Evolutionary conservation across 2,888 invertebrate species (phyloP), one percentile per base, ranked within the genome.

Genomic region (Scaptomyza cyrtandrae): DNA sequence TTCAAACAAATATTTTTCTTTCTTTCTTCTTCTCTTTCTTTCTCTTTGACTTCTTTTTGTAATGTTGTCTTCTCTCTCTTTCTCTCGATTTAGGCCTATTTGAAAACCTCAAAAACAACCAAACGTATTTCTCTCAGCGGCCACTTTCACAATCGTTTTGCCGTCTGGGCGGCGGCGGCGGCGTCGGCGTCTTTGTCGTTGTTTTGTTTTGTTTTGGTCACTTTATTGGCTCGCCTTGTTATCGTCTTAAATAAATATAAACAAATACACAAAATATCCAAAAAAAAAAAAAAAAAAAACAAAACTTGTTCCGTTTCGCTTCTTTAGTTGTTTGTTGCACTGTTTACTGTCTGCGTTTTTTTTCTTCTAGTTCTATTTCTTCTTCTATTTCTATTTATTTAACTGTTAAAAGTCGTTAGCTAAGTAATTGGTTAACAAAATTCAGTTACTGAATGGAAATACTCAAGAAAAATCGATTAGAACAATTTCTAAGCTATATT

Each of bases 211-310:
- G 7, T 41, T 19, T 19, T 27, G 53, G 52, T 60, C 57, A 48
- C n/a, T 19, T 41, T 24, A 13, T 29, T 33, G 33, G 33, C 2
- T 19, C 41, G 48, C 55, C 45, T 64, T 52, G 69, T 72, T 81
- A 70, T 63, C 65, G 72, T 65, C 60, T 24, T 65, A 67, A 74
- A 58, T 59, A 71, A 70, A 75, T 67, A 74, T 76, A 76, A 74
- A 81, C 63, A 58, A 66, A 35, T 35, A 19, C 13, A 49, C 19
- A 37, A 49, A 31, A 11, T 9, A 44, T 9, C 16, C 0, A 33
- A 19, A 19, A 19, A 19, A 19, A 19, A 19, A 19, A 19, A 29
- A 14, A n/a, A n/a, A n/a, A n/a, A n/a, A n/a, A n/a, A n/a, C n/a
- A 3, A 61, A 48, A 52, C 37, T n/a, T 27, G 50, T 48, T 56